Evolutionary conservation across 2,888 invertebrate species (phyloP).

Genomic region (Cerastoderma edule): DNA sequence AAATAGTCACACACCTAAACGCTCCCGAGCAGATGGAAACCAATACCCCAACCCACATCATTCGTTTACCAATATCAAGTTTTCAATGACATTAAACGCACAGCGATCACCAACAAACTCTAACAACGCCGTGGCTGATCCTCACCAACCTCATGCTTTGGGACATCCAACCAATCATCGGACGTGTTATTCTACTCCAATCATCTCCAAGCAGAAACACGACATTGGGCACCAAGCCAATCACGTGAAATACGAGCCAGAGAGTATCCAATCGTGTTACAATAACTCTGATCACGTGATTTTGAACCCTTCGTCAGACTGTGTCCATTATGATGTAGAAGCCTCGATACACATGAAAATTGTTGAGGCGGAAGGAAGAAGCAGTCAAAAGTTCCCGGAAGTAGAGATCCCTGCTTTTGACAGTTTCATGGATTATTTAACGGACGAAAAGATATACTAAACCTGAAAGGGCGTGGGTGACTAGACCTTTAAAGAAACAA

Average conservation of each 20-base stretch:
- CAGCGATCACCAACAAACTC: neutral
- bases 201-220: neutral
- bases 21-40: too few species aligned
- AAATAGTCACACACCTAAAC: too few species aligned
- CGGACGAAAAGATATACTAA: slow-evolving; percentile 10
- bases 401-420: slow-evolving; percentile 18
- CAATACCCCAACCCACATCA: slow-evolving; percentile 24
- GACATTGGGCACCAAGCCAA: neutral
- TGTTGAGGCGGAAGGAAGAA: slow-evolving; percentile 53
- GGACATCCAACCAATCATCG: neutral
- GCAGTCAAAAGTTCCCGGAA: neutral
- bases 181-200: neutral
- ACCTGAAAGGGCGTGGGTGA: too few species aligned
- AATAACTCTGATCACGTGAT: slow-evolving; percentile 10
- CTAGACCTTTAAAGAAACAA: too few species aligned
- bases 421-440: slow-evolving; percentile 39
- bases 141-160: neutral
- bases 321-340: slow-evolving; percentile 57
- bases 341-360: slow-evolving; percentile 69
- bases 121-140: too few species aligned
- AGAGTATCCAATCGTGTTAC: slow-evolving; percentile 37
- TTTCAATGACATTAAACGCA: slow-evolving; percentile 33
- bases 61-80: slow-evolving; percentile 43
- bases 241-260: slow-evolving; percentile 22
- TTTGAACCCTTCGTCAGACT: neutral